phyloP scores from a whole-genome alignment of 2,888 invertebrate species.

The Argyresthia albistria region DNA sequence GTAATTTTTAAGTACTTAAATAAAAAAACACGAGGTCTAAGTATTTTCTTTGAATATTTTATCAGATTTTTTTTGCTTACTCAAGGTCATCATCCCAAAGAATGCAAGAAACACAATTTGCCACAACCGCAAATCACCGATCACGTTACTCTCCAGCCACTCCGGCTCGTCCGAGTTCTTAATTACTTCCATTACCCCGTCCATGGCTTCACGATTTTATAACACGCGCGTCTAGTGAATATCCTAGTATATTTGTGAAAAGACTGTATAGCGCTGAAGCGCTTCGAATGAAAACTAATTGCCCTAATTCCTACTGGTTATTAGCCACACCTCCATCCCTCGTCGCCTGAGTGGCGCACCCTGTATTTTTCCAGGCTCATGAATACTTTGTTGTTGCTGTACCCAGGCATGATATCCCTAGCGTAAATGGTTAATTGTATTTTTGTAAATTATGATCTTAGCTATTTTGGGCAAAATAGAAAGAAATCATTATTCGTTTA shows the following conservation, averaged over 20 bases:
- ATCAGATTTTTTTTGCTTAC: conserved; percentile 48
- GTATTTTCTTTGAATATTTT: too few species aligned
- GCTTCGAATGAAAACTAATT: conserved; percentile 46
- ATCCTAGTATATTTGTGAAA: conserved; percentile 6
- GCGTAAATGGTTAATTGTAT: not conserved
- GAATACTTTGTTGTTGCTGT: too few species aligned
- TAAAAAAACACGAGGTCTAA: too few species aligned
- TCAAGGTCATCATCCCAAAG: conserved; percentile 73
- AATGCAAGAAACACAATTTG: conserved; percentile 83
- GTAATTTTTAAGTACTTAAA: too few species aligned
- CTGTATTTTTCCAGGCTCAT: not conserved
- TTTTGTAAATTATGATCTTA: not conserved
- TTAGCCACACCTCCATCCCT: conserved; percentile 53
- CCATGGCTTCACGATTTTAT: conserved; percentile 24
- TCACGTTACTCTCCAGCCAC: conserved; percentile 81
- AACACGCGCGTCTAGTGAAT: not conserved
- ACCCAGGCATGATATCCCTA: too few species aligned
- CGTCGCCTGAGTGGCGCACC: conserved; percentile 28
- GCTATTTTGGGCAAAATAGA: not conserved
- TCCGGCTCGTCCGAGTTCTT: conserved; percentile 69
- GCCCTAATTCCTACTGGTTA: conserved; percentile 47
- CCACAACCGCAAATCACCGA: conserved; percentile 84
- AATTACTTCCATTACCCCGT: conserved; percentile 51
- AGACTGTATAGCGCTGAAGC: conserved; percentile 28
- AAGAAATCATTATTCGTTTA: not conserved